Percentiles rank a stretch among this genome's conserved stretches.
phyloP scores from a whole-genome alignment of 2,888 invertebrate genomes.

The Eupsilia transversa region DNA sequence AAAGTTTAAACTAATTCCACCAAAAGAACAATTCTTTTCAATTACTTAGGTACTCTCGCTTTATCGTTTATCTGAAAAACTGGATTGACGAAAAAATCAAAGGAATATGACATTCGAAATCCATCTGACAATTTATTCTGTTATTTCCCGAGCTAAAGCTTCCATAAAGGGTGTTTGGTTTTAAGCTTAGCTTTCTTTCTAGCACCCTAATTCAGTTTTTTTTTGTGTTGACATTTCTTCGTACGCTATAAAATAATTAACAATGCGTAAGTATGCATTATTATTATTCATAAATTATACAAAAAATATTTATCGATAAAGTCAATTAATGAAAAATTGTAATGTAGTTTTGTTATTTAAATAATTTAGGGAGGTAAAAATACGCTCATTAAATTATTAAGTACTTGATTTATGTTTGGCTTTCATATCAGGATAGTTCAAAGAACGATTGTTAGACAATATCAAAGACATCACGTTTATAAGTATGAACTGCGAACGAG shows the following conservation, averaged over 20 bases:
- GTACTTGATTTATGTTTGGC: not conserved
- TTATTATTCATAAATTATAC: not conserved
- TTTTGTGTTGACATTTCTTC: not conserved
- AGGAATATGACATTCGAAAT: not conserved
- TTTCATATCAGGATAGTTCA: not conserved
- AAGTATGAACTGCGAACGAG: not conserved
- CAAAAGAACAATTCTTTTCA: no score
- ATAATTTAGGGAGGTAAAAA: not conserved
- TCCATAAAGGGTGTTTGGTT: not conserved
- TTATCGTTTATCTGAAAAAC: no score
- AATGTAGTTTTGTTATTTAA: not conserved
- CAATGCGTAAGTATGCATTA: not conserved
- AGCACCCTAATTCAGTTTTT: not conserved
- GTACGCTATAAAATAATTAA: not conserved
- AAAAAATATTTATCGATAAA: not conserved
- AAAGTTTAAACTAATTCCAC: no score
- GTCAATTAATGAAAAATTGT: conserved; percentile 12
- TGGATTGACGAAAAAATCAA: not conserved
- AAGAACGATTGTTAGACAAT: not conserved
- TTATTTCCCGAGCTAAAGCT: not conserved
- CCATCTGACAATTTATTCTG: not conserved
- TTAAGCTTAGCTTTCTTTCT: not conserved
- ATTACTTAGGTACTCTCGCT: no score
- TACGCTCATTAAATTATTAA: not conserved
- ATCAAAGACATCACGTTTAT: not conserved